Evolutionary conservation across 1,140 invertebrate genomes (phyloP).

Genomic region (Achroia grisella): DNA sequence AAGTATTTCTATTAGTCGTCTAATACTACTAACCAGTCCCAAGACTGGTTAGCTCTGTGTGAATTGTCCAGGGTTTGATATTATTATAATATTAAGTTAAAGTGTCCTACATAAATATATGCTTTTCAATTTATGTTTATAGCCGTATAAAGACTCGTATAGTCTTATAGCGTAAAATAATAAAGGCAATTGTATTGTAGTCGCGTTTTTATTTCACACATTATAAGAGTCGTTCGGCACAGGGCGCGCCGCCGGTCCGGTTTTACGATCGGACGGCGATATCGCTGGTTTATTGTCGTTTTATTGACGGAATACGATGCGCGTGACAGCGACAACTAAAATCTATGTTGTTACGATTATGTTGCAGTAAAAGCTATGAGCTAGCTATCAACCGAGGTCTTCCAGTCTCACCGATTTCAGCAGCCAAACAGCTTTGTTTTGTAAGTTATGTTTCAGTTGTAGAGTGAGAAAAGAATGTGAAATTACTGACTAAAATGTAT

Average conservation of each 20-base stretch:
- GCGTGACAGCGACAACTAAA: constrained; percentile 6
- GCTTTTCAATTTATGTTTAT: neutral
- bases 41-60: neutral
- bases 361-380: neutral
- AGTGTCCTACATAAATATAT: neutral
- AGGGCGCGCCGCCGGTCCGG: constrained; percentile 10
- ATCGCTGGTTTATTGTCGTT: constrained; percentile 7
- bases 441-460: too few species aligned
- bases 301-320: constrained; percentile 9
- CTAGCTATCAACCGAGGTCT: neutral
- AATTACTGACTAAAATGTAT: too few species aligned
- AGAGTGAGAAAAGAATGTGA: too few species aligned
- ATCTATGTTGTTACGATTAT: neutral
- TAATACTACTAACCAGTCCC: neutral
- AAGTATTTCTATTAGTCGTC: neutral
- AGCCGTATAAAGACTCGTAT: constrained; percentile 10
- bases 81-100: neutral
- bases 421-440: too few species aligned
- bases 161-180: constrained; percentile 25
- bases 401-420: too few species aligned
- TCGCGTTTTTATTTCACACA: constrained; percentile 31
- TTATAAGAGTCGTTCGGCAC: constrained; percentile 23
- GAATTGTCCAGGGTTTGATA: neutral
- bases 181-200: constrained; percentile 27
- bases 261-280: constrained; percentile 12